Evolutionary conservation across 1,140 invertebrate genomes (phyloP).

Genomic region (Camponotus floridanus): DNA sequence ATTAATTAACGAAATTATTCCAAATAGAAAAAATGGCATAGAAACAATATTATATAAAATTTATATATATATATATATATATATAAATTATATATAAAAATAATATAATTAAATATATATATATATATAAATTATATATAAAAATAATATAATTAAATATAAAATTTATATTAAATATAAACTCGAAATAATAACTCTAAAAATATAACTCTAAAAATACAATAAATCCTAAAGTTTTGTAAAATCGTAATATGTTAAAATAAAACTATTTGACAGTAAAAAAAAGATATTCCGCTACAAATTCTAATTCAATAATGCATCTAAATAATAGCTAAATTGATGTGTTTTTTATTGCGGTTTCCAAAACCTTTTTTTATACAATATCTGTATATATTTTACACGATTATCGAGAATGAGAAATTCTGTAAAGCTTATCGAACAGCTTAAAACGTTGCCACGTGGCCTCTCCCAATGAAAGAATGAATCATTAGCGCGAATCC

Average conservation of each 20-base stretch:
- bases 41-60: background rate
- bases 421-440: constrained; percentile 34
- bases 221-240: background rate
- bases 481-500: constrained; percentile 66
- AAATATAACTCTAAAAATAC: too few relatives aligned
- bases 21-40: background rate
- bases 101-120: too few relatives aligned
- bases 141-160: too few relatives aligned
- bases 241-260: background rate
- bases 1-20: background rate
- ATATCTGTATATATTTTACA: background rate
- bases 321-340: background rate
- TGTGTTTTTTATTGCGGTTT: background rate
- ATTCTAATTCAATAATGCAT: background rate
- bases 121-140: too few relatives aligned
- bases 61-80: background rate
- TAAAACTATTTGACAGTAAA: background rate
- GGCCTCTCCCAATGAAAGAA: background rate
- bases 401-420: constrained; percentile 4
- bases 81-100: too few relatives aligned
- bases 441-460: constrained; percentile 48
- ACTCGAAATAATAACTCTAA: too few relatives aligned
- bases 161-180: background rate
- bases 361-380: background rate
- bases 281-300: background rate